Base-by-base conservation (phyloP, 2,113 vertebrate genomes). In the Macquaria australasica region DNA sequence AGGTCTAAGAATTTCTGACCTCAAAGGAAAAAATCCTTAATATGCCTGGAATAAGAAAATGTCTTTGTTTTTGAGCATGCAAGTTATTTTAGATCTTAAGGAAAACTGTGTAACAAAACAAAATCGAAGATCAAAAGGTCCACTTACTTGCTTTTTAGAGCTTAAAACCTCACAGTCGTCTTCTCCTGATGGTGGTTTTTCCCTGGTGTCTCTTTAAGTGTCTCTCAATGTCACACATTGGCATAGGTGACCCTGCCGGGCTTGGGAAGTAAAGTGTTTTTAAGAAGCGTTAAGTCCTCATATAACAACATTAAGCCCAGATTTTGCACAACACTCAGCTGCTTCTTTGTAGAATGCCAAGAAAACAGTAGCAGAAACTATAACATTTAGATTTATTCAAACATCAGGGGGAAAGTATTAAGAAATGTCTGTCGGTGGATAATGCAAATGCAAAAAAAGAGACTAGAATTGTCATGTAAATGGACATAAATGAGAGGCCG, bases 1-100 rank as follows among this genome's bases (percentile, higher is more conserved):
- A 15, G 74, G 74, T 21, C 67, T 6, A 72, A 50, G 50, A 71
- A 62, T 83, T 21, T 50, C 50, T 21, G 41, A 64, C 31, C 25
- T 71, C 21, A 72, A 39, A n/a, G 64, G 2, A 25, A 25, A 43
- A 73, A 41, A 43, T 48, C 37, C 51, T 41, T 37, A 59, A 43
- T 18, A 51, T 73, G 76, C 7, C 53, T 60, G n/a, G n/a, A 73
- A 69, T 70, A 39, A 51, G 28, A 56, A 15, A 20, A 66, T 12
- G 28, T 31, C 28, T 3, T 58, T 50, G 0, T 34, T 71, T 74
- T 39, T 41, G 58, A 69, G 43, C 72, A 43, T 37, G 31, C 16
- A 23, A 18, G 56, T 45, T 39, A 76, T 62, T 70, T 0, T 1
- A 45, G 15, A 63, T 48, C n/a, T 45, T 20, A 8, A 21, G 48